Base-by-base conservation (phyloP, 2,113 vertebrate genomes). In the Nannobrachium achirus region DNA sequence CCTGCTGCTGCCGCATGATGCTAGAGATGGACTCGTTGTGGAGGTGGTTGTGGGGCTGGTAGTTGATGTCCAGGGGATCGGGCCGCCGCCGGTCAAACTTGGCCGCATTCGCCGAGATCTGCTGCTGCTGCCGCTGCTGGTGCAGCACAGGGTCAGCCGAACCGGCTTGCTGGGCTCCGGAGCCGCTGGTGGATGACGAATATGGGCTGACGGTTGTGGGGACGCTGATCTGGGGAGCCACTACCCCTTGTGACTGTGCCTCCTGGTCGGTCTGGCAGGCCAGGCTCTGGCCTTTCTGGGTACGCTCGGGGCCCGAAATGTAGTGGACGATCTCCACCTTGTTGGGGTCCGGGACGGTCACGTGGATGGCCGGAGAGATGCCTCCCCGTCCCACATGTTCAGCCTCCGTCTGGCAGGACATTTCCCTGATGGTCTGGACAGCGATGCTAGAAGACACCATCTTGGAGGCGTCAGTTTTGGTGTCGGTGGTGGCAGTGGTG, bases 261-360 rank as follows among this genome's bases (percentile, higher is more conserved):
- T 99, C 98, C 0, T 92, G 93, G 70, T 99, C 98, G 0, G 98
- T 99, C 86, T 99, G 98, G 81, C 98, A 99, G 62, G 95, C 96
- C 62, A 99, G 80, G 76, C 97, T 99, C 86, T 98, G 96, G 0
- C 98, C 97, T 2, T 91, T 94, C 52, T 94, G 93, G 0, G 96
- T 98, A 82, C 97, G 94, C 89, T 99, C 98, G 0, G 98, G 97
- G 5, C 96, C 98, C 0, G 98, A 99, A 73, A 99, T 99, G 83
- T 98, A 98, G 78, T 95, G 95, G 49, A 99, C 71, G 0, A 98
- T 98, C 85, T 99, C 97, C 66, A 98, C 97, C 75, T 94, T 96
- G 52, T 94, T 97, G 11, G 92, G 89, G 68, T 99, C 98, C 0
- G 95, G 92, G 8, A 94, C 90, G 7, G 95, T 97, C 72, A 98